These are phyloP conservation scores for Apodemia mormo DNA, from an alignment of 2,888 invertebrate genomes.

Conservation along the genomic window DNA sequence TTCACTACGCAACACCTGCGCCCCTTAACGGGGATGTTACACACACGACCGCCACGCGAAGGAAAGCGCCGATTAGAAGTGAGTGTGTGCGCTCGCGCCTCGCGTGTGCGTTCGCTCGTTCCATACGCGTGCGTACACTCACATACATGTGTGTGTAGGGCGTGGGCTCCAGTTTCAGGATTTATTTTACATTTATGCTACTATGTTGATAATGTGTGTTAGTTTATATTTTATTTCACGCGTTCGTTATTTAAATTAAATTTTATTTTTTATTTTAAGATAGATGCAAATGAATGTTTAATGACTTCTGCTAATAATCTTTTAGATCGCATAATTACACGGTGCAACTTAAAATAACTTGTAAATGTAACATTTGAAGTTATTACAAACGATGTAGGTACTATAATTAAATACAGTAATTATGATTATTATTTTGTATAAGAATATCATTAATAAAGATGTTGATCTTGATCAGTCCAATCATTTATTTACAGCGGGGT, in stretches of 20 bases:
- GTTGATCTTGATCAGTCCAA: neutral
- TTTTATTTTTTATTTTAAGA: constrained; percentile 46
- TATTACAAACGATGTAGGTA: neutral
- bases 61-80: constrained; percentile 69
- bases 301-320: constrained; percentile 6
- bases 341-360: neutral
- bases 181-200: constrained; percentile 49
- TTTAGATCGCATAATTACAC: neutral
- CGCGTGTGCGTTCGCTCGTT: constrained; percentile 42
- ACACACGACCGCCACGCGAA: constrained; percentile 79
- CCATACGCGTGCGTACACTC: constrained; percentile 34
- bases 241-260: constrained; percentile 50
- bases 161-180: constrained; percentile 53
- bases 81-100: constrained; percentile 37
- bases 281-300: neutral
- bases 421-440: neutral
- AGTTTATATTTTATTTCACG: constrained; percentile 42
- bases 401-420: neutral
- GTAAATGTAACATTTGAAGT: constrained; percentile 1
- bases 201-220: constrained; percentile 39
- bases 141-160: constrained; percentile 41
- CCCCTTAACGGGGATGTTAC: constrained; percentile 75
- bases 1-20: constrained; percentile 77
- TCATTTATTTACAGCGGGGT: neutral
- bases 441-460: neutral